Conservation (phyloP, 2,797 vertebrate genomes). For the Capromys pilorides region DNA sequence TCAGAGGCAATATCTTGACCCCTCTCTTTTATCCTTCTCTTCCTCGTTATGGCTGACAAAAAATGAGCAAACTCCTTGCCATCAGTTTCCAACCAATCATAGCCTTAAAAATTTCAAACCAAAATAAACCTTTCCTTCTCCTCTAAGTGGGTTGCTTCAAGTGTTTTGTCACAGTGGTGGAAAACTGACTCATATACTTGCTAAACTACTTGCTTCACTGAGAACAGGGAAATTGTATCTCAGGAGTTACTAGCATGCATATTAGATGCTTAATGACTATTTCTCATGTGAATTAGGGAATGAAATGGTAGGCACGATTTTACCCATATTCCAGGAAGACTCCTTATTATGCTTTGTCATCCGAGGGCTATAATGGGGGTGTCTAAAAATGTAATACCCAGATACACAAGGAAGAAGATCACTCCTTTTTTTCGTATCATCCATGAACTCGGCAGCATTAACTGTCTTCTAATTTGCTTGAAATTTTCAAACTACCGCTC, state of each 20-base stretch:
- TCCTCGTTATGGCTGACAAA: not conserved
- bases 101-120: not conserved
- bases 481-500: constrained; percentile 49
- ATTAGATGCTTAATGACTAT: not conserved
- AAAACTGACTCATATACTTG: not conserved
- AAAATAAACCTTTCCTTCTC: not conserved
- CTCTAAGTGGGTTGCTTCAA: not conserved
- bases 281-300: not conserved
- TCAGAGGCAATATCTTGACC: not conserved
- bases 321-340: not conserved
- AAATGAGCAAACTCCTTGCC: not conserved
- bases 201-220: not conserved
- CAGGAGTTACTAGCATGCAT: not conserved
- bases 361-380: not conserved
- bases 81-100: not conserved
- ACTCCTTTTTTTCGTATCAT: not conserved
- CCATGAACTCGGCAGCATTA: constrained; percentile 25
- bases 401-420: not conserved
- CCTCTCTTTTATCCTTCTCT: not conserved
- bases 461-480: constrained; percentile 64
- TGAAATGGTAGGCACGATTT: not conserved
- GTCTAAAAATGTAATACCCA: not conserved
- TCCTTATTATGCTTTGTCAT: not conserved
- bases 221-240: not conserved
- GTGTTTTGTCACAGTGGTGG: not conserved